Percentiles rank a stretch among this genome's conserved stretches.
These are phyloP conservation scores for Drosophila prostipennis DNA, from an alignment of 2,888 invertebrate genomes.

Conservation along the genomic window DNA sequence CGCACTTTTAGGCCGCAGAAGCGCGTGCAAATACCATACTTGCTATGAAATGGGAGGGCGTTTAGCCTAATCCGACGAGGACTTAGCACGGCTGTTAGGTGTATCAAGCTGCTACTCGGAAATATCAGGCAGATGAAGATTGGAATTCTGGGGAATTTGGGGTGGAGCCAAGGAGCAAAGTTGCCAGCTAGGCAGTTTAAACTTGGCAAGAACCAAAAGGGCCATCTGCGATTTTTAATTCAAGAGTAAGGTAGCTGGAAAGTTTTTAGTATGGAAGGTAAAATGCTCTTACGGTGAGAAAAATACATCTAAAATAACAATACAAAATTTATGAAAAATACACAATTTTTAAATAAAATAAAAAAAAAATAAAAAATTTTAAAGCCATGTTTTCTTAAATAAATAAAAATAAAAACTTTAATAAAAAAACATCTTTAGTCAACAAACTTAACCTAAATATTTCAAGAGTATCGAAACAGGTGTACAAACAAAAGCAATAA, in stretches of 20 bases:
- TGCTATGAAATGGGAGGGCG: conserved; percentile 22
- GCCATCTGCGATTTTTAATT: conserved; percentile 67
- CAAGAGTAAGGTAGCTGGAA: conserved; percentile 27
- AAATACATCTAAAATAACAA: too few species aligned
- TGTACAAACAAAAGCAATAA: conserved; percentile 9
- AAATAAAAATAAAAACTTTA: too few species aligned
- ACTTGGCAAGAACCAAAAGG: conserved; percentile 16
- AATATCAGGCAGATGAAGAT: conserved; percentile 10
- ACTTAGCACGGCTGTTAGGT: conserved; percentile 66
- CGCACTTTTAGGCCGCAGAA: conserved; percentile 65
- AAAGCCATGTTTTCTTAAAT: too few species aligned
- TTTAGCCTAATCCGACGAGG: conserved; percentile 49
- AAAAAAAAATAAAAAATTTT: too few species aligned
- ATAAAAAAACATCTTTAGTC: background rate
- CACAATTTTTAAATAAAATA: too few species aligned
- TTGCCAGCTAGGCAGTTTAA: conserved; percentile 54
- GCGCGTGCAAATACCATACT: conserved; percentile 60
- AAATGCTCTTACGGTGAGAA: background rate
- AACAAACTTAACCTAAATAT: background rate
- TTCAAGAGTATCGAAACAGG: conserved; percentile 9
- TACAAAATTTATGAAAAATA: too few species aligned
- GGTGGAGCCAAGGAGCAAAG: conserved; percentile 17
- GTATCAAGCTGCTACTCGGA: conserved; percentile 45
- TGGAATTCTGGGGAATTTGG: conserved; percentile 18
- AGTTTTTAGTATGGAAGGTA: background rate